Percentiles rank a stretch among this genome's conserved stretches.
Conservation (phyloP, 2,888 invertebrate species). For the Campoletis raptor region DNA sequence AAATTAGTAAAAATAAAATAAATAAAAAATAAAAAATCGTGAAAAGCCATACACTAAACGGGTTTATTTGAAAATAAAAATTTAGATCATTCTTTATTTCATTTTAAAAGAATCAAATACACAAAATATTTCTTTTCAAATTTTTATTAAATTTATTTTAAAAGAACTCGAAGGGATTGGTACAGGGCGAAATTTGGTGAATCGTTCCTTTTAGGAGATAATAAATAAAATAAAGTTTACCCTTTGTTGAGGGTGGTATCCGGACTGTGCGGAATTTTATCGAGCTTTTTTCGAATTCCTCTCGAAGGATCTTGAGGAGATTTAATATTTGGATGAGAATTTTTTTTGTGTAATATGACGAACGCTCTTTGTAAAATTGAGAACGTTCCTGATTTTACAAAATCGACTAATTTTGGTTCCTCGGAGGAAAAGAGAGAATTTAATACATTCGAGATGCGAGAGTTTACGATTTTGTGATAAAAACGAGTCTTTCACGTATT, state of each 20-base stretch:
- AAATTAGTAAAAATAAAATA: neutral
- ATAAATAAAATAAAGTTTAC: neutral
- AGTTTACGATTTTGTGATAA: conserved; percentile 34
- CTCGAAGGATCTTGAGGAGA: neutral
- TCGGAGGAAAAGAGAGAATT: neutral
- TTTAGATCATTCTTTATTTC: no score
- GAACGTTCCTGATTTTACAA: neutral
- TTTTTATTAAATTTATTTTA: neutral
- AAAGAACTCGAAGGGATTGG: neutral
- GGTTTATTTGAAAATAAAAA: no score
- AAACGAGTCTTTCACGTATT: conserved; percentile 50
- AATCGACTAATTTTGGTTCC: neutral
- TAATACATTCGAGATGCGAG: conserved; percentile 8
- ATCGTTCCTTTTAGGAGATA: neutral
- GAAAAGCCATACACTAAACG: no score
- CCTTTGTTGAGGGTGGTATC: neutral
- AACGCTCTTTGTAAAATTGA: neutral
- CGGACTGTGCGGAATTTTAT: neutral
- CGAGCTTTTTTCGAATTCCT: neutral
- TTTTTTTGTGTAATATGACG: neutral
- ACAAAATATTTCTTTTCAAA: no score
- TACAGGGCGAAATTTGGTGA: neutral
- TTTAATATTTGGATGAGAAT: neutral
- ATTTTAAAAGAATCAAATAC: no score
- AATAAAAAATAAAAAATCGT: no score